phyloP scores from a whole-genome alignment of 2,888 invertebrate species.

The Sisyra nigra region DNA sequence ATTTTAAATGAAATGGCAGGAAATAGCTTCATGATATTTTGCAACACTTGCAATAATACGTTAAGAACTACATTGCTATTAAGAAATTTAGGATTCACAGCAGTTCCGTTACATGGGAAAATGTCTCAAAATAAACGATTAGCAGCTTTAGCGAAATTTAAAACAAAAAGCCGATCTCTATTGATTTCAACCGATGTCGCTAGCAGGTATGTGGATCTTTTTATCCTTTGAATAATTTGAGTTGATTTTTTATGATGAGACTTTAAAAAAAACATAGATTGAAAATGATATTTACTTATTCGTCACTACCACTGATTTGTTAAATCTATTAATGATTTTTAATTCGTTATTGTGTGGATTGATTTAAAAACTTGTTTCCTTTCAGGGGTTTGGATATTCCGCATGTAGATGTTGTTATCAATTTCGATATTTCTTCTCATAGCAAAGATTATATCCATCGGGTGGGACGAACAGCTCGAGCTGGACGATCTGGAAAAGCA shows the following conservation, averaged over 20 bases:
- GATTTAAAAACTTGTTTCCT: neutral
- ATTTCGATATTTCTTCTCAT: conserved; percentile 95
- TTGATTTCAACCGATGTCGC: conserved; percentile 98
- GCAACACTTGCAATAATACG: conserved; percentile 86
- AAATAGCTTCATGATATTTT: conserved; percentile 94
- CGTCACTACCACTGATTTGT: conserved; percentile 21
- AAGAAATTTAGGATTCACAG: conserved; percentile 78
- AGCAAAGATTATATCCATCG: conserved; percentile 98
- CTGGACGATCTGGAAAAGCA: conserved; percentile 85
- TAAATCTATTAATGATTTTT: neutral
- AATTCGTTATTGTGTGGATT: neutral
- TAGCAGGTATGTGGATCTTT: conserved; percentile 69
- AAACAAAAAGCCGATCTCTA: conserved; percentile 82
- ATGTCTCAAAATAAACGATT: conserved; percentile 96
- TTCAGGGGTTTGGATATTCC: conserved; percentile 91
- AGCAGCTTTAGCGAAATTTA: conserved; percentile 92
- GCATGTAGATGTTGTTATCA: conserved; percentile 94
- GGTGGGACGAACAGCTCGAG: conserved; percentile 91
- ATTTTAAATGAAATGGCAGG: conserved; percentile 89
- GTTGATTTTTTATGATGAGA: conserved; percentile 6
- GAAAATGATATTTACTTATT: conserved; percentile 11
- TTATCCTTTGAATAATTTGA: no score
- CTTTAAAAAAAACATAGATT: conserved; percentile 7
- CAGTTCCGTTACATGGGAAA: conserved; percentile 96
- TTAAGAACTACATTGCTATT: conserved; percentile 77